phyloP scores from a whole-genome alignment of 2,888 invertebrate species.

The Rhorus exstirpatorius region DNA sequence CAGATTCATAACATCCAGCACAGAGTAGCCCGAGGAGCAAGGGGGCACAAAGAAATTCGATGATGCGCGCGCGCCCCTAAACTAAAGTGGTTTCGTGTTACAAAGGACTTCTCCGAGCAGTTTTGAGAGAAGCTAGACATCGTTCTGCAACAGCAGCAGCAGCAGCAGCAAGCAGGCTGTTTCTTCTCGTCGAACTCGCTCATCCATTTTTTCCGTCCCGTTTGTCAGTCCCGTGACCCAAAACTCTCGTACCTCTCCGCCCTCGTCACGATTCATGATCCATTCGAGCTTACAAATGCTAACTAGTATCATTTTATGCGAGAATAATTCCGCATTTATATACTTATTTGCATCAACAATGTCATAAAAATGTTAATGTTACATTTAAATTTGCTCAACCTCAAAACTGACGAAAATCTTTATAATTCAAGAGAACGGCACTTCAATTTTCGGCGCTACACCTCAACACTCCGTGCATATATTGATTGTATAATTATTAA shows the following conservation, averaged over 20 bases:
- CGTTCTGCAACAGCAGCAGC: slow-evolving; percentile 50
- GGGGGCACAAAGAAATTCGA: slow-evolving; percentile 67
- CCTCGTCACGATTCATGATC: slow-evolving; percentile 24
- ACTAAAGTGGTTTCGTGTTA: slow-evolving; percentile 71
- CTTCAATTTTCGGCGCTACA: too few species aligned
- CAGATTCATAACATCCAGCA: slow-evolving; percentile 28
- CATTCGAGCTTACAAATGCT: slow-evolving; percentile 25
- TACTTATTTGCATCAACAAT: slow-evolving; percentile 35
- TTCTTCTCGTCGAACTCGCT: slow-evolving; percentile 62
- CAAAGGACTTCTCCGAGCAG: slow-evolving; percentile 69
- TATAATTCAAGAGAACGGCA: too few species aligned
- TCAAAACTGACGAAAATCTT: too few species aligned
- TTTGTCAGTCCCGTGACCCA: slow-evolving; percentile 48
- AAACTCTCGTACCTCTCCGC: slow-evolving; percentile 18
- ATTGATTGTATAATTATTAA: neutral
- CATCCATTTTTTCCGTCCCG: slow-evolving; percentile 65
- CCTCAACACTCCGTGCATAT: too few species aligned
- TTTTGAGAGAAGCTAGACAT: slow-evolving; percentile 55
- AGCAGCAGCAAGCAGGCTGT: slow-evolving; percentile 54
- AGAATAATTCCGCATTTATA: slow-evolving; percentile 14
- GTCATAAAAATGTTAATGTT: slow-evolving; percentile 40
- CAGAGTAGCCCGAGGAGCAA: slow-evolving; percentile 50
- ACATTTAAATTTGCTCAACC: slow-evolving; percentile 8
- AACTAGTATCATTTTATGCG: slow-evolving; percentile 44
- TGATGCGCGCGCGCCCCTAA: slow-evolving; percentile 67